A percentile compares a stretch with the other conserved stretches of the same genome.
Conservation (phyloP, 2,797 vertebrate genomes). For the Cephalopachus bancanus region DNA sequence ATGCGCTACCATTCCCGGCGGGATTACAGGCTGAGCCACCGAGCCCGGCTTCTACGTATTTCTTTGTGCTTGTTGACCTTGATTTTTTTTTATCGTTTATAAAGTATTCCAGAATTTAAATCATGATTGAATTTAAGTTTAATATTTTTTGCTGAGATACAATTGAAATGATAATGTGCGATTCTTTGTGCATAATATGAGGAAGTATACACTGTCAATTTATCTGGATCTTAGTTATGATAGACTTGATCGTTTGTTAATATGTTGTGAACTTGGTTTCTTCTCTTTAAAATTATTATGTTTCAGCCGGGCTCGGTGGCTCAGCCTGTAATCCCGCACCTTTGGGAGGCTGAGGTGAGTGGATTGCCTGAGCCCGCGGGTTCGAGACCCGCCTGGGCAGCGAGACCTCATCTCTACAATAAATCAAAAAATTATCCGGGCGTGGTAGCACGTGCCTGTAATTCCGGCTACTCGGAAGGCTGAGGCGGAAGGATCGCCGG, state of each 20-base stretch:
- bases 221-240: neutral
- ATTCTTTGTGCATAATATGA: neutral
- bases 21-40: no score
- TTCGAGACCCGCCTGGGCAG: no score
- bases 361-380: no score
- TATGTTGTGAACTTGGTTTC: neutral
- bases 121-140: neutral
- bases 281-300: neutral
- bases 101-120: neutral
- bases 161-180: neutral
- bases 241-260: neutral
- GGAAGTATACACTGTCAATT: neutral
- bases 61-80: neutral
- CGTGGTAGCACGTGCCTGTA: no score
- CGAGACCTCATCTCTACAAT: no score
- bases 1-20: no score
- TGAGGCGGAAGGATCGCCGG: no score
- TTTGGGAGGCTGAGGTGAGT: no score
- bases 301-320: no score
- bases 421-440: no score
- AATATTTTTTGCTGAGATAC: neutral
- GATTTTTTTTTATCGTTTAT: neutral
- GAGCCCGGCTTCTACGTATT: neutral
- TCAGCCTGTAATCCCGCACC: no score
- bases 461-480: no score